Conservation (phyloP, 2,113 vertebrate genomes). For the Gallinago undulata region DNA sequence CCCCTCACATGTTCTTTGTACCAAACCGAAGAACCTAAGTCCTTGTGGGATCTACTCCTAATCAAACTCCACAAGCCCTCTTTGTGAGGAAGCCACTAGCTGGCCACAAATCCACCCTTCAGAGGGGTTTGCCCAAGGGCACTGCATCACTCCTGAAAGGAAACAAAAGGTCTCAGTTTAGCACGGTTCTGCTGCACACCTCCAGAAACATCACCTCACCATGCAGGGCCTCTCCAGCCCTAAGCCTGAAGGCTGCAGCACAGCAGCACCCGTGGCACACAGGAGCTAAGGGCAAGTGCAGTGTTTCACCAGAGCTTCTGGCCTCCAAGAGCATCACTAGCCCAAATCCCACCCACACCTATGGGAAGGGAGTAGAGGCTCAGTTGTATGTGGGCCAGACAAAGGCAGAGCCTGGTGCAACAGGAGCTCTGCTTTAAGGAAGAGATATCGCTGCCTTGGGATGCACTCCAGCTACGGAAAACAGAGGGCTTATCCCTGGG, state of each 20-base stretch:
- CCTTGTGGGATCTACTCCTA: background rate
- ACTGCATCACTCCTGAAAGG: background rate
- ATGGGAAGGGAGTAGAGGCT: background rate
- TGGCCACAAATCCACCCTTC: background rate
- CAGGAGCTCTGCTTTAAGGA: background rate
- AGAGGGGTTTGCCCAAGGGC: background rate
- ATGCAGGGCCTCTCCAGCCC: background rate
- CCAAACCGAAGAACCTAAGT: background rate
- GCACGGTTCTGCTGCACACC: background rate
- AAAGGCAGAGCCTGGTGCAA: background rate
- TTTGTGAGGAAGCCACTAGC: background rate
- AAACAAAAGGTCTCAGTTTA: background rate
- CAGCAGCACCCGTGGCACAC: fast-evolving
- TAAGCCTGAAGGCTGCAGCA: background rate
- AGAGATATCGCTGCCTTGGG: background rate
- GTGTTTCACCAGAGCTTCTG: background rate
- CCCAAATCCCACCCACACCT: background rate
- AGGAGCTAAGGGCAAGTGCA: too few species aligned
- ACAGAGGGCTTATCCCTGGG: background rate
- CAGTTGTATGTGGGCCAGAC: background rate
- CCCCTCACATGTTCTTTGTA: background rate
- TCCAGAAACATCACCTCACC: background rate
- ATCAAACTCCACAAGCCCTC: background rate
- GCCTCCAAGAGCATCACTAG: background rate
- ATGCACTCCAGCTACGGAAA: background rate